These are phyloP conservation scores for Pseudanteris insignis DNA, from an alignment of 2,888 invertebrate species.

Conservation along the genomic window DNA sequence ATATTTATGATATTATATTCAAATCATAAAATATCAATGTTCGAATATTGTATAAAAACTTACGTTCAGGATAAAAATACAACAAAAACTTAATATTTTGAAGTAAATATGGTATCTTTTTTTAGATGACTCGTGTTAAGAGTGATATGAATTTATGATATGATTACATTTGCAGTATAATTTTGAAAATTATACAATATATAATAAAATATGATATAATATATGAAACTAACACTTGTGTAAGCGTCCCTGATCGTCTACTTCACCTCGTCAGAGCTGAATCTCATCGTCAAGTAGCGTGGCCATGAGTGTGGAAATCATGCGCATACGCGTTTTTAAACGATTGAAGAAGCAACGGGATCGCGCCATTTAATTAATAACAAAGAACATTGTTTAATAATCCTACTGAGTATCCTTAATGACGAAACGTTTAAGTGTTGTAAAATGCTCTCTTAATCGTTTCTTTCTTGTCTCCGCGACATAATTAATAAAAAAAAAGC, in stretches of 20 bases:
- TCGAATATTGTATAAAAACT: too few species aligned
- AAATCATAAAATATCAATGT: too few species aligned
- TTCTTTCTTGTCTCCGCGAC: constrained; percentile 27
- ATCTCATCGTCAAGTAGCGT: neutral
- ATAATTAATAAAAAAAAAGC: constrained; percentile 8
- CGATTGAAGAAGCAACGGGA: constrained; percentile 8
- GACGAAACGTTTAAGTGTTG: constrained; percentile 20
- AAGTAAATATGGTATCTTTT: too few species aligned
- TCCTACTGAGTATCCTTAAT: constrained; percentile 18
- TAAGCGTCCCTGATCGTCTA: constrained; percentile 21
- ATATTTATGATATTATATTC: too few species aligned
- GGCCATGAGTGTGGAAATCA: neutral
- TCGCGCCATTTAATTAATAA: constrained; percentile 16
- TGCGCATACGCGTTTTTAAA: neutral
- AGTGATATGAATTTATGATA: too few species aligned
- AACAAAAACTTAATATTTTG: too few species aligned
- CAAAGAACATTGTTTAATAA: constrained; percentile 7
- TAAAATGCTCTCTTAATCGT: constrained; percentile 16
- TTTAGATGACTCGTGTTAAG: too few species aligned
- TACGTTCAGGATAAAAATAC: too few species aligned
- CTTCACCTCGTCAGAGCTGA: neutral
- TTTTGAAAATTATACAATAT: too few species aligned
- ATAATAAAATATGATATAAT: too few species aligned
- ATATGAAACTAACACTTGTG: neutral
- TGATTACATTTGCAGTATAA: too few species aligned